These are phyloP conservation scores for Tetramorium simillimum DNA, from an alignment of 1,140 invertebrate genomes.

Conservation along the genomic window DNA sequence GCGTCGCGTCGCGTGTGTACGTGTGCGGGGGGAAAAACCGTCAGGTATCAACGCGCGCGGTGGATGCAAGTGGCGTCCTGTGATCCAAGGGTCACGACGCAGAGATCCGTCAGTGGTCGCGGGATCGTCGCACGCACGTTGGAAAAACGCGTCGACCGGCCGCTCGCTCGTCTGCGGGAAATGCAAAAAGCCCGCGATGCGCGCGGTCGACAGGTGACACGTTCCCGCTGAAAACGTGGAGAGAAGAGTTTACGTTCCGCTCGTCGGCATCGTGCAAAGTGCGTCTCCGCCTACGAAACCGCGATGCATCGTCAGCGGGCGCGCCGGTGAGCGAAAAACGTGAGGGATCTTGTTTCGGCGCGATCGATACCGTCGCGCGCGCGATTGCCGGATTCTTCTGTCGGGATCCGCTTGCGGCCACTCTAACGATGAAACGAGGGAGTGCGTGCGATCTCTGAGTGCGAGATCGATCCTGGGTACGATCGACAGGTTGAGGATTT, in stretches of 20 bases:
- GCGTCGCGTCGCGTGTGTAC: conserved; percentile 1
- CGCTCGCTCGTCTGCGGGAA: not conserved
- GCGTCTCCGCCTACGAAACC: not conserved
- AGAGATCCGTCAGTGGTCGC: not conserved
- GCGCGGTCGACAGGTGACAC: conserved; percentile 54
- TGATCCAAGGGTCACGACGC: not conserved
- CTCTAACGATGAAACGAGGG: not conserved
- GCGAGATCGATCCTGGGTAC: not conserved
- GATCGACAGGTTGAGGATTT: not conserved
- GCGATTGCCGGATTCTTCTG: not conserved
- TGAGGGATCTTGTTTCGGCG: not conserved
- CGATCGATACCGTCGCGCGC: conserved; percentile 2
- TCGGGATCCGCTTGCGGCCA: too few relatives aligned
- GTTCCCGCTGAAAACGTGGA: not conserved
- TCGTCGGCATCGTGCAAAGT: not conserved
- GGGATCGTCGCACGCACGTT: not conserved
- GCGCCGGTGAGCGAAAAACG: not conserved
- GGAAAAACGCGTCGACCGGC: not conserved
- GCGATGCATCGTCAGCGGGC: not conserved
- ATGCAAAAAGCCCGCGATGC: conserved; percentile 47
- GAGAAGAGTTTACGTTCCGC: not conserved
- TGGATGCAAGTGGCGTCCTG: not conserved
- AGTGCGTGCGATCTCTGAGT: not conserved
- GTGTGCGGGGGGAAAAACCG: not conserved
- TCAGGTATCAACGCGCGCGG: not conserved